phyloP scores from a whole-genome alignment of 2,888 invertebrate species.

The Eurytoma adleriae region DNA sequence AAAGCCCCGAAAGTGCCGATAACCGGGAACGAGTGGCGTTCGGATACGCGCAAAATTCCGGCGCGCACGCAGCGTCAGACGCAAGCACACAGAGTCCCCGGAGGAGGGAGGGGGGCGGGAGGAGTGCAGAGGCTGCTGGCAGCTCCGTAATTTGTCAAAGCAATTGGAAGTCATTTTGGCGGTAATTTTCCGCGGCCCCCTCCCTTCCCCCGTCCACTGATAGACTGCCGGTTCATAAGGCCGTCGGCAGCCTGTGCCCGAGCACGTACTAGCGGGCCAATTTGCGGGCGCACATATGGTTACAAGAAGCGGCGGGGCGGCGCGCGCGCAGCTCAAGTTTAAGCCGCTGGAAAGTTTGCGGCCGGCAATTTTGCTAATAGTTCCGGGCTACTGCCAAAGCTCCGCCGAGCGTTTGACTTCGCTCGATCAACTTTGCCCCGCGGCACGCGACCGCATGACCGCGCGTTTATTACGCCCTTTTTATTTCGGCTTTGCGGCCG shows the following conservation, averaged over 20 bases:
- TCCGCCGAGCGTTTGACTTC: constrained; percentile 2
- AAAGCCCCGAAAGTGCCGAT: too few relatives aligned
- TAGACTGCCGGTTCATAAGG: background rate
- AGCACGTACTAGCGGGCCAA: constrained; percentile 17
- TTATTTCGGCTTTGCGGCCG: background rate
- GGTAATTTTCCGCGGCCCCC: constrained; percentile 15
- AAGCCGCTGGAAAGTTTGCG: constrained; percentile 49
- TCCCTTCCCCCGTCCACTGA: background rate
- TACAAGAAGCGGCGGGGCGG: constrained; percentile 27
- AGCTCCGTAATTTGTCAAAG: constrained; percentile 32
- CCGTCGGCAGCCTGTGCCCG: background rate
- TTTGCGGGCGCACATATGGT: constrained; percentile 40
- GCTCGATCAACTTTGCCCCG: constrained; percentile 16
- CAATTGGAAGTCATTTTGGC: constrained; percentile 27
- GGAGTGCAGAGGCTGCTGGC: background rate
- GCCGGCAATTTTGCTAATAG: constrained; percentile 52
- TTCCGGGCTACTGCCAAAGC: constrained; percentile 24
- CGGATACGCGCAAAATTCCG: background rate
- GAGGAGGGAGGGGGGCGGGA: background rate
- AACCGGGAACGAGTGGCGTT: too few relatives aligned
- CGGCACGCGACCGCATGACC: background rate
- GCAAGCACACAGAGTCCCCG: background rate
- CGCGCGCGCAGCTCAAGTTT: constrained; percentile 24
- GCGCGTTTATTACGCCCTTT: background rate
- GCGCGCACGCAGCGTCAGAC: background rate